These are phyloP conservation scores for Enteromius unitaeniatus DNA, from an alignment of 2,797 vertebrate species.

Conservation along the genomic window DNA sequence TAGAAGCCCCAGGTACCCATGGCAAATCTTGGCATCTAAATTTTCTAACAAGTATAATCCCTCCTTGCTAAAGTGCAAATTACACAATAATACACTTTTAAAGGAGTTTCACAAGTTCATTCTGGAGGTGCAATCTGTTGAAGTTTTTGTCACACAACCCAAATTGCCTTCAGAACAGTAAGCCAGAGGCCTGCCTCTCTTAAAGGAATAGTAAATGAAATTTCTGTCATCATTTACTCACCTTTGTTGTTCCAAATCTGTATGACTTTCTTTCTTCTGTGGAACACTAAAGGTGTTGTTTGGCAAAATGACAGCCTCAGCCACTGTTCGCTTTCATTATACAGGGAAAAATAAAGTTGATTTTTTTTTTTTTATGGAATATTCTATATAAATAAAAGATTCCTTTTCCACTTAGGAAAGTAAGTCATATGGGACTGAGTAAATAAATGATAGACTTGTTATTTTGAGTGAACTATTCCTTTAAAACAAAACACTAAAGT, in stretches of 20 bases:
- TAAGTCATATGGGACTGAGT: neutral
- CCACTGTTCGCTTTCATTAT: neutral
- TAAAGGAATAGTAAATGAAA: slow-evolving; percentile 16
- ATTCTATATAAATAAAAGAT: slow-evolving; percentile 1
- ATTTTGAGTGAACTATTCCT: neutral
- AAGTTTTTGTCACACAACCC: neutral
- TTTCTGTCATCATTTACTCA: slow-evolving; percentile 13
- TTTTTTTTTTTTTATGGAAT: neutral
- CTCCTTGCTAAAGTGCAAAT: neutral
- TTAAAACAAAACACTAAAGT: neutral
- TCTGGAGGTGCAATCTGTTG: neutral
- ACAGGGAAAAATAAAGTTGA: neutral
- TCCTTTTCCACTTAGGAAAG: neutral
- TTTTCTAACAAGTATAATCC: neutral
- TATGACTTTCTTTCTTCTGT: slow-evolving; percentile 12
- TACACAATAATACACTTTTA: neutral
- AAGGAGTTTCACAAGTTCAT: neutral
- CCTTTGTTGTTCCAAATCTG: neutral
- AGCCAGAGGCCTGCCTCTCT: neutral
- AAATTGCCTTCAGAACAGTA: neutral
- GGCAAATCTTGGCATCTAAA: neutral
- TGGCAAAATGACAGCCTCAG: slow-evolving; percentile 19
- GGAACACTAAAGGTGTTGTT: neutral
- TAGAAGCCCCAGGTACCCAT: slow-evolving; percentile 26
- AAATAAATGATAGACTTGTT: neutral